Evolutionary conservation across 2,113 vertebrate species (phyloP).

Genomic region (Takifugu bimaculatus): DNA sequence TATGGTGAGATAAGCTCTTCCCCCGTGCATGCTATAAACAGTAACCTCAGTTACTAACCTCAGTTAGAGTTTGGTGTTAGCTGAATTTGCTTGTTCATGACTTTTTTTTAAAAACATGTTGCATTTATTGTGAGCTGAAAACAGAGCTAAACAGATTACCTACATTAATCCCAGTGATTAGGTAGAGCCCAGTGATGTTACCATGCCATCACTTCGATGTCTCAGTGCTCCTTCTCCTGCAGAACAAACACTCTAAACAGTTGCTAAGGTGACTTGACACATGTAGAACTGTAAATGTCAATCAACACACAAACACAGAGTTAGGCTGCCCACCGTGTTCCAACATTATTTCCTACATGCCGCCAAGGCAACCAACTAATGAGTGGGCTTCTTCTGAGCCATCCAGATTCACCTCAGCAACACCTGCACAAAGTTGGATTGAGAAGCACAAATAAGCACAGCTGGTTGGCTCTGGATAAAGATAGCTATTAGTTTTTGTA

Average conservation of each 20-base stretch:
- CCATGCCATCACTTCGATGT: not conserved
- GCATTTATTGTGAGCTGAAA: too few species aligned
- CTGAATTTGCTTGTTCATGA: too few species aligned
- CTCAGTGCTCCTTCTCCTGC: not conserved
- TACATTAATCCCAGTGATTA: conserved; percentile 1
- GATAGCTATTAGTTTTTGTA: conserved; percentile 33
- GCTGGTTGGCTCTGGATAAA: conserved; percentile 23
- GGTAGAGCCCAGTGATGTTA: not conserved
- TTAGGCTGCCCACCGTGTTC: conserved; percentile 18
- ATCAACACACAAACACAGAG: conserved; percentile 13
- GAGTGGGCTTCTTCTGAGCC: conserved; percentile 38
- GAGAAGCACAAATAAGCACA: conserved; percentile 42
- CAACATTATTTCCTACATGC: conserved; percentile 40
- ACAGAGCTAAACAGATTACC: too few species aligned
- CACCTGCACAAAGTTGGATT: conserved; percentile 47
- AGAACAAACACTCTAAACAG: conserved; percentile 4
- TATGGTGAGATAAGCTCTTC: conserved; percentile 78
- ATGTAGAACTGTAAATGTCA: conserved; percentile 44
- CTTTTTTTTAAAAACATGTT: too few species aligned
- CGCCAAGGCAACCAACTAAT: conserved; percentile 49
- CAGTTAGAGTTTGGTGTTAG: too few species aligned
- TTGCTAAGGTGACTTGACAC: conserved; percentile 7
- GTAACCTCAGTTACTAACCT: too few species aligned
- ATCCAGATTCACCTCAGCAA: conserved; percentile 50
- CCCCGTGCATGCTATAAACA: too few species aligned